A percentile compares a stretch with the other conserved stretches of the same genome.
Evolutionary conservation across 2,888 invertebrate species (phyloP).

Genomic region (Cerastis rubricosa): DNA sequence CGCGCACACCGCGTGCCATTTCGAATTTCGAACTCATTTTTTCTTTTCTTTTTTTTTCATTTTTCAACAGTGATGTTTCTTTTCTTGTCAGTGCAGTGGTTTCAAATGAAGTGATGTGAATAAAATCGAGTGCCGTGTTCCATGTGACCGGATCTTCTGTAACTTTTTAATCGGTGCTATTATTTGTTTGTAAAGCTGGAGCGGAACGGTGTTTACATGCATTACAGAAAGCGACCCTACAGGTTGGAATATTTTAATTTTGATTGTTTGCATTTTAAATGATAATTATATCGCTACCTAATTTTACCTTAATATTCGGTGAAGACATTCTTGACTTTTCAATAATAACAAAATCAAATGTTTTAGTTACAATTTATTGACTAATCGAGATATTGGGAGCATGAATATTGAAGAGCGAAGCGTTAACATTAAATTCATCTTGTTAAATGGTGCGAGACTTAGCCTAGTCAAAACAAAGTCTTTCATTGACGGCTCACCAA

Average conservation of each 20-base stretch:
- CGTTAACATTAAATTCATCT: slow-evolving; percentile 26
- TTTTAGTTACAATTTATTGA: background rate
- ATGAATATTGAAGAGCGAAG: slow-evolving; percentile 30
- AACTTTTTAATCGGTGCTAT: slow-evolving; percentile 73
- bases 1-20: slow-evolving; percentile 71
- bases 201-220: slow-evolving; percentile 89
- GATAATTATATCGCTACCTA: background rate
- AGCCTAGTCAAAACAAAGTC: slow-evolving; percentile 13
- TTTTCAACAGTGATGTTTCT: slow-evolving; percentile 64
- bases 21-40: slow-evolving; percentile 64
- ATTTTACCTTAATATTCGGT: slow-evolving; percentile 8
- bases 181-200: slow-evolving; percentile 87
- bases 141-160: slow-evolving; percentile 73
- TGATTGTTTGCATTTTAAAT: slow-evolving; percentile 20
- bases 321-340: slow-evolving; percentile 3
- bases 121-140: slow-evolving; percentile 66
- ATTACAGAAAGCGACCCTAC: slow-evolving; percentile 90
- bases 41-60: slow-evolving; percentile 53
- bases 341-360: background rate
- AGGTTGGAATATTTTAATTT: slow-evolving; percentile 77
- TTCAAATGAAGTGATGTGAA: slow-evolving; percentile 70
- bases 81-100: slow-evolving; percentile 58
- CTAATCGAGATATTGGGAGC: background rate
- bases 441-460: slow-evolving; percentile 23
- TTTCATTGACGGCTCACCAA: slow-evolving; percentile 14